Evolutionary conservation across 2,888 invertebrate species (phyloP).

Genomic region (Anorthoa munda): DNA sequence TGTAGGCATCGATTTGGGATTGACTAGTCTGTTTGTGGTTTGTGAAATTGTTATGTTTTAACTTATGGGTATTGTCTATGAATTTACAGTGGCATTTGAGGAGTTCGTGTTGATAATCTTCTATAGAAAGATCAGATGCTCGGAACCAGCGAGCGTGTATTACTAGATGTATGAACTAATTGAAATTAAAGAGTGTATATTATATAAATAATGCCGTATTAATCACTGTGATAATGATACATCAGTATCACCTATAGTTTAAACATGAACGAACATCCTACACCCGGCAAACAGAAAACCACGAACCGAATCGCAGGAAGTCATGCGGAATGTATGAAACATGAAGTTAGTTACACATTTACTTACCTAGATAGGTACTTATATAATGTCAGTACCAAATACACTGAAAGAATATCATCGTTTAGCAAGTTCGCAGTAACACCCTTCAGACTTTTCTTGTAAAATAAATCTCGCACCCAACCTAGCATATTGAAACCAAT

Average conservation of each 20-base stretch:
- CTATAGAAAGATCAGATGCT: neutral
- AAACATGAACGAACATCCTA: neutral
- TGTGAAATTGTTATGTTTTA: constrained; percentile 11
- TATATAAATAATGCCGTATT: no score
- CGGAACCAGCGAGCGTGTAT: neutral
- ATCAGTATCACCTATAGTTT: no score
- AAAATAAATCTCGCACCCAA: constrained; percentile 28
- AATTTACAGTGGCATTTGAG: neutral
- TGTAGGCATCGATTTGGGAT: constrained; percentile 39
- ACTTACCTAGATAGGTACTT: neutral
- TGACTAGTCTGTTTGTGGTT: constrained; percentile 28
- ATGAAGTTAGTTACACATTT: neutral
- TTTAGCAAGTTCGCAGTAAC: constrained; percentile 5
- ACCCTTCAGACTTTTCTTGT: constrained; percentile 5
- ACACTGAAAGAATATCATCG: neutral
- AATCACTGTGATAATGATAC: no score
- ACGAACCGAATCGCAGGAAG: neutral
- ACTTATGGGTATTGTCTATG: constrained; percentile 11
- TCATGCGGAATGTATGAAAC: neutral
- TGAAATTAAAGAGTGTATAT: neutral
- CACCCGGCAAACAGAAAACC: neutral
- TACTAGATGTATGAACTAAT: neutral
- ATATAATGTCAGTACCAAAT: neutral
- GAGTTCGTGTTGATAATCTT: neutral
- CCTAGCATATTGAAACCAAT: constrained; percentile 25